Evolutionary conservation across 2,113 vertebrate genomes (phyloP).

Genomic region (Sardina pilchardus): DNA sequence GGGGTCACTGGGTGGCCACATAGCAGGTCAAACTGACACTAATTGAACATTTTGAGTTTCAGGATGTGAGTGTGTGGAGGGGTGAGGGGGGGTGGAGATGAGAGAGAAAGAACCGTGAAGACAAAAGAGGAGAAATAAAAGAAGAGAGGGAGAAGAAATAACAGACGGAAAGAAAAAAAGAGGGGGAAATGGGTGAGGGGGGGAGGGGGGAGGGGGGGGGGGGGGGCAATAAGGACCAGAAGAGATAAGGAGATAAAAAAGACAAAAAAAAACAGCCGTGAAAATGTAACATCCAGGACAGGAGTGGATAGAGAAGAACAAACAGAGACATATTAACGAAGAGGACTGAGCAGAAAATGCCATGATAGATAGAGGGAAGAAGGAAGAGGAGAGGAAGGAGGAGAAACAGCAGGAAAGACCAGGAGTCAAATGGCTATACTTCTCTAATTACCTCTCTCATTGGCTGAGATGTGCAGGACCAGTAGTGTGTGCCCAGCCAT

Average conservation of each 20-base stretch:
- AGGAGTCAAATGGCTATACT: neutral
- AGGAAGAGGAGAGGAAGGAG: neutral
- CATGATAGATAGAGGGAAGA: too few relatives aligned
- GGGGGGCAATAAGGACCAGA: neutral
- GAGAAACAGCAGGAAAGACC: neutral
- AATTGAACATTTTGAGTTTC: neutral
- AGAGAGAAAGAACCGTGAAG: neutral
- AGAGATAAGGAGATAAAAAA: neutral
- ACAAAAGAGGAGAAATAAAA: neutral
- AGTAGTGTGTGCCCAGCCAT: neutral
- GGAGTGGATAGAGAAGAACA: neutral
- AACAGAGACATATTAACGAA: too few relatives aligned
- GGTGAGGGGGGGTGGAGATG: neutral
- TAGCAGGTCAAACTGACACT: neutral
- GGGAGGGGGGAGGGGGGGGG: neutral
- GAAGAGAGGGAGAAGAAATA: neutral
- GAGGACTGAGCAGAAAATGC: too few relatives aligned
- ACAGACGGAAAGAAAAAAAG: neutral
- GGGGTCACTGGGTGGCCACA: neutral
- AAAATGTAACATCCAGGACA: too few relatives aligned
- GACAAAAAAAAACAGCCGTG: neutral
- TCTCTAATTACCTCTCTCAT: neutral
- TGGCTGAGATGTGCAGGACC: neutral
- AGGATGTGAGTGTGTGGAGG: neutral
- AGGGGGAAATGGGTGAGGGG: neutral